Evolutionary conservation across 2,888 invertebrate species (phyloP).

Genomic region (Kuschelorhynchus macadamiae): DNA sequence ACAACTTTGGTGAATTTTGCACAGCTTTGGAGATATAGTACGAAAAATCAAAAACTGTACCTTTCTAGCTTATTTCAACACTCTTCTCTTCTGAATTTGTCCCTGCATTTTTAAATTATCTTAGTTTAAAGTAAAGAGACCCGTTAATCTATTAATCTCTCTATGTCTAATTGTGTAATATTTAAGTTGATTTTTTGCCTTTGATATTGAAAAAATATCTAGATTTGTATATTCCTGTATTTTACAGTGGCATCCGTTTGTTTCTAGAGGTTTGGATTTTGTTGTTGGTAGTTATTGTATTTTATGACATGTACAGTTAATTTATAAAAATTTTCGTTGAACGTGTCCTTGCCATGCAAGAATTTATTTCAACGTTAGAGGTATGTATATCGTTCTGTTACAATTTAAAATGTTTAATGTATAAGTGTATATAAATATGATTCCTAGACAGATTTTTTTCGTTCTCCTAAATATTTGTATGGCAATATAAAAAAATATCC

Average conservation of each 20-base stretch:
- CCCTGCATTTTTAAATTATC: too few relatives aligned
- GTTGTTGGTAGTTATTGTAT: conserved; percentile 58
- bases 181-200: too few relatives aligned
- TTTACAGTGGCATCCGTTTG: background rate
- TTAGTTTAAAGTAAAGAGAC: too few relatives aligned
- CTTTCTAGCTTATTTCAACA: too few relatives aligned
- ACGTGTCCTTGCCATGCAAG: conserved; percentile 58
- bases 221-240: too few relatives aligned
- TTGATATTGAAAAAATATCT: too few relatives aligned
- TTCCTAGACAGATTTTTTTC: conserved; percentile 47
- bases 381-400: conserved; percentile 56
- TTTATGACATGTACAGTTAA: conserved; percentile 59
- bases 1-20: too few relatives aligned
- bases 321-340: conserved; percentile 46
- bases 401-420: conserved; percentile 57
- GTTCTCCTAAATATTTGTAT: conserved; percentile 57
- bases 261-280: conserved; percentile 48
- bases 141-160: too few relatives aligned
- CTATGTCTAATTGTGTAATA: too few relatives aligned
- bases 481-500: conserved; percentile 53
- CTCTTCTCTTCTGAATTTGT: too few relatives aligned
- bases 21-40: too few relatives aligned
- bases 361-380: conserved; percentile 55
- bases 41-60: too few relatives aligned
- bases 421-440: conserved; percentile 56